Evolutionary conservation across 2,113 vertebrate genomes (phyloP), one percentile per base, ranked within the genome.

Genomic region (Syngnathus floridae): DNA sequence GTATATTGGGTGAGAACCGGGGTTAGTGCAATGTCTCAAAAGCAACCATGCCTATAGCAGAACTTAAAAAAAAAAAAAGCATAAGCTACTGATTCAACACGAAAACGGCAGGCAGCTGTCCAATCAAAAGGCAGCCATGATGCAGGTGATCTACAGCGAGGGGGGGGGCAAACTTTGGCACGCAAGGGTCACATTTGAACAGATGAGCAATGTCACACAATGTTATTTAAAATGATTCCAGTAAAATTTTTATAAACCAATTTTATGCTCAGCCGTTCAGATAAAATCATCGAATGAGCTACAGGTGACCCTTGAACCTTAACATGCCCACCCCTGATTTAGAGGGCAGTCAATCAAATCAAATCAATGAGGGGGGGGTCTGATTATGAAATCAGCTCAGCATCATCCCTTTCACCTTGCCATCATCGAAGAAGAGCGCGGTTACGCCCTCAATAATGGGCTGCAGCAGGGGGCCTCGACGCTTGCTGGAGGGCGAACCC

Each of bases 381-480:
- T 84, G 90, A 86, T 89, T 80, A 78, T 76, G 82, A 83, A 79
- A 40, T 19, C 19, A 76, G 89, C 88, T 22, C 10, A 65, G 74
- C 69, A 77, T 67, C 76, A 76, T 88, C 86, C 59, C 88, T 90
- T 90, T 98, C 92, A 97, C 94, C 95, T 98, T 95, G 88, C 92
- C 93, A 78, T 98, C 94, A 87, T 97, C 95, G 93, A 97, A 95
- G 95, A 98, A 99, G 82, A 95, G 96, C 74, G 96, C 94, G 55
- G 97, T 97, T 92, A 94, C 96, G 6, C 95, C 97, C 92, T 99
- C 97, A 86, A 99, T 98, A 90, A 99, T 99, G 82, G 97, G 97
- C 91, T 98, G 95, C 88, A 99, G 94, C 88, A 95, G 94, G 86
- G 93, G 97, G 74, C 96, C 94, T 95, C 97, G 92, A 90, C 95